phyloP scores from a whole-genome alignment of 2,888 invertebrate species.

The Caenorhabditis imperialis region DNA sequence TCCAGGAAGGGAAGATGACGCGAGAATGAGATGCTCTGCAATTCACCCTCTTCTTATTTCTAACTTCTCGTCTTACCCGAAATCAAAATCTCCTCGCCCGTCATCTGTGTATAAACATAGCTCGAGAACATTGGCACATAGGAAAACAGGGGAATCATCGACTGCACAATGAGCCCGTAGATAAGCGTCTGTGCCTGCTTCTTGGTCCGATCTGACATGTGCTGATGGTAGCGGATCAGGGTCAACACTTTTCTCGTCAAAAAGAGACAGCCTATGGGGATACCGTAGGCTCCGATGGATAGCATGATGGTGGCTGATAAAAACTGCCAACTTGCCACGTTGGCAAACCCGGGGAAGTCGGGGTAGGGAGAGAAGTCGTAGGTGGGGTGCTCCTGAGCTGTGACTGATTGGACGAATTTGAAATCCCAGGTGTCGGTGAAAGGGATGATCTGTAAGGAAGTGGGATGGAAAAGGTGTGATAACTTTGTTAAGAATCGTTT shows the following conservation, averaged over 20 bases:
- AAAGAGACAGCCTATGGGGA: slow-evolving; percentile 24
- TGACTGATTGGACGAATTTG: slow-evolving; percentile 5
- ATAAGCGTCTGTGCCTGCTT: slow-evolving; percentile 45
- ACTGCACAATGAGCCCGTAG: slow-evolving; percentile 39
- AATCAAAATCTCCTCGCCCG: slow-evolving; percentile 25
- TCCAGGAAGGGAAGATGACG: slow-evolving; percentile 32
- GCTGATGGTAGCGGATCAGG: slow-evolving; percentile 31
- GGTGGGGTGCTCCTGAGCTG: slow-evolving; percentile 27
- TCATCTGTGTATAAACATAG: slow-evolving; percentile 22
- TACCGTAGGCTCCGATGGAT: slow-evolving; percentile 42
- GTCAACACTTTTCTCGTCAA: slow-evolving; percentile 35
- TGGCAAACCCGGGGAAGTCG: slow-evolving; percentile 30
- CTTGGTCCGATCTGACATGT: slow-evolving; percentile 49
- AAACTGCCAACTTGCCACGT: slow-evolving; percentile 28
- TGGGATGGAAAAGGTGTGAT: not conserved
- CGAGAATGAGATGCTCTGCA: slow-evolving; percentile 40
- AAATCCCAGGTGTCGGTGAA: slow-evolving; percentile 45
- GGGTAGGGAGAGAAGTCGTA: slow-evolving; percentile 37
- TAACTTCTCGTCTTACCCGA: slow-evolving; percentile 19
- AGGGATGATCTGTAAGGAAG: slow-evolving; percentile 27
- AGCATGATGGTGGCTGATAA: slow-evolving; percentile 27
- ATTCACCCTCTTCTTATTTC: too few relatives aligned
- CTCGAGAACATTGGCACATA: slow-evolving; percentile 36
- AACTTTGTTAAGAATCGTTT: too few relatives aligned
- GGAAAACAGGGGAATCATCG: slow-evolving; percentile 30